Evolutionary conservation across 2,113 vertebrate species (phyloP).

Genomic region (Hemiprocne comata): DNA sequence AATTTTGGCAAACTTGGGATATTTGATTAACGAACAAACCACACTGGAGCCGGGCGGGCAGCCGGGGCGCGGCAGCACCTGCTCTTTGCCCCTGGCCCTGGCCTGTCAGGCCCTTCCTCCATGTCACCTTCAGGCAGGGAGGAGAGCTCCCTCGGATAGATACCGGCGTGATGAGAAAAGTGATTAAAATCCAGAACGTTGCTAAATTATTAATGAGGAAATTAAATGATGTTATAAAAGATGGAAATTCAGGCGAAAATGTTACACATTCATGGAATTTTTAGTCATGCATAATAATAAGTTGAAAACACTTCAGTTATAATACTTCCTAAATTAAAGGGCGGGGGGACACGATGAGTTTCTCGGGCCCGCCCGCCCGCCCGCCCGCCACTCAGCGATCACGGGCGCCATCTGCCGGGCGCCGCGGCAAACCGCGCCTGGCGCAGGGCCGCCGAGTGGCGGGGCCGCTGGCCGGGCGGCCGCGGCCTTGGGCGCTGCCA

Average conservation of each 20-base stretch:
- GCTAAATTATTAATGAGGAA: constrained; percentile 81
- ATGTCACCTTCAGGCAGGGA: constrained; percentile 73
- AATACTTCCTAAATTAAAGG: constrained; percentile 59
- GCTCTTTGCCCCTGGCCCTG: background rate
- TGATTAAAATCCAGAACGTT: constrained; percentile 81
- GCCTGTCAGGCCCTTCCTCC: constrained; percentile 20
- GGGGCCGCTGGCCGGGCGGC: background rate
- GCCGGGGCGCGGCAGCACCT: background rate
- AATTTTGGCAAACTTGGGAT: constrained; percentile 50
- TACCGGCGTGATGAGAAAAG: constrained; percentile 75
- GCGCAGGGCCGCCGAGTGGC: background rate
- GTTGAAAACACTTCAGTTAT: constrained; percentile 72
- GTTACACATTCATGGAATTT: constrained; percentile 81
- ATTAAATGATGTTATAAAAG: constrained; percentile 83
- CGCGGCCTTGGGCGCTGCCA: too few relatives aligned
- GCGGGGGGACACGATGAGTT: background rate
- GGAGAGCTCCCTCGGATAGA: constrained; percentile 40
- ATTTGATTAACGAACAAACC: constrained; percentile 41
- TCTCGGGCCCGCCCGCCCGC: background rate
- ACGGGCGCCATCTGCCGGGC: constrained; percentile 78
- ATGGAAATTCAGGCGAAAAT: constrained; percentile 75
- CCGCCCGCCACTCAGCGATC: constrained; percentile 66
- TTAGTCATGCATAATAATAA: constrained; percentile 81
- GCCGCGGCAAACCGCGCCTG: background rate
- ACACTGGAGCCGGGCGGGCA: background rate